phyloP scores from a whole-genome alignment of 2,888 invertebrate genomes.

The Sicus ferrugineus region DNA sequence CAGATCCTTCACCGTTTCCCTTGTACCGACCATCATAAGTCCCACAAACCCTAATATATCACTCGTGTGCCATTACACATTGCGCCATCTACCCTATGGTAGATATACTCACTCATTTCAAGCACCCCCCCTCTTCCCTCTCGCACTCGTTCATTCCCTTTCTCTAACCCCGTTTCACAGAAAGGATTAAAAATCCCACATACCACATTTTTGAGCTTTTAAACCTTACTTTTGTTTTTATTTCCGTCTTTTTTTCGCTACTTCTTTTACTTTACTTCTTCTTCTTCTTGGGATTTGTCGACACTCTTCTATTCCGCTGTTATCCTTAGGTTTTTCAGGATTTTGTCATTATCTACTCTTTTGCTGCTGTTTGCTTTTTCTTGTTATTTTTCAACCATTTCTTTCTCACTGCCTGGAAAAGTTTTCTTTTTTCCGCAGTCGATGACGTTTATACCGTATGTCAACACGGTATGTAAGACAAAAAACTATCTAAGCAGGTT shows the following conservation, averaged over 20 bases:
- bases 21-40: too few relatives aligned
- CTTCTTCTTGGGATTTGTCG: not conserved
- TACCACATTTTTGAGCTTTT: slow-evolving; percentile 20
- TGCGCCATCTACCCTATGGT: not conserved
- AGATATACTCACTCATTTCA: not conserved
- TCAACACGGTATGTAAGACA: slow-evolving; percentile 23
- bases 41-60: too few relatives aligned
- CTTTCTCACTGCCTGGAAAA: not conserved
- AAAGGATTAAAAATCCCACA: slow-evolving; percentile 27
- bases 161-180: not conserved
- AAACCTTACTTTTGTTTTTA: slow-evolving; percentile 11
- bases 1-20: too few relatives aligned
- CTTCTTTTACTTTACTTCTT: slow-evolving; percentile 1
- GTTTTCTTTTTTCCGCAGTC: slow-evolving; percentile 4
- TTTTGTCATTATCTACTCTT: slow-evolving; percentile 24
- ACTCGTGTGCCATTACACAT: not conserved
- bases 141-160: not conserved
- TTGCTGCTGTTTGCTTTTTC: slow-evolving; percentile 6
- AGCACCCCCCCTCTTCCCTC: not conserved
- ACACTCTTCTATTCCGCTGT: slow-evolving; percentile 13
- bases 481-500: not conserved
- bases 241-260: slow-evolving; percentile 3
- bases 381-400: not conserved
- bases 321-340: slow-evolving; percentile 12
- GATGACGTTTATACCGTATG: slow-evolving; percentile 28